Evolutionary conservation across 2,888 invertebrate species (phyloP), one percentile per base, ranked within the genome.

Genomic region (Caenorhabditis angaria): DNA sequence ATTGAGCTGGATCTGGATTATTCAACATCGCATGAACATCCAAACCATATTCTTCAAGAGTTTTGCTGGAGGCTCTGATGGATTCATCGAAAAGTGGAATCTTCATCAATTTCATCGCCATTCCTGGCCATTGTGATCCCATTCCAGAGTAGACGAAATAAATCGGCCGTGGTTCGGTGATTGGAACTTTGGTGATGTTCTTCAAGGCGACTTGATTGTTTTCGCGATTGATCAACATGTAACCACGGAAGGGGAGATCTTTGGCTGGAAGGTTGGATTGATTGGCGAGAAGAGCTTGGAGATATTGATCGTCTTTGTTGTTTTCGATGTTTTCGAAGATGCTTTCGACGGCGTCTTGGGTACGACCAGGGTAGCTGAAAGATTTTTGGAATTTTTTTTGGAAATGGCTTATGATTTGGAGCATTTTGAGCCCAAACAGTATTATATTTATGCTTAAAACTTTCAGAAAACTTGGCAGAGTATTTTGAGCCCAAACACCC

Each of bases 101-200:
- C 74, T 59, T 51, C 92, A 97, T 92, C 80, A 99, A 90, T 69
- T 92, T 91, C 87, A 92, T 92, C 18, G 92, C 96, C 97, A 97
- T 97, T 84, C 94, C 94, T 57, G 93, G 91, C 97, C 97, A 97
- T 89, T 97, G 97, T 51, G 94, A 93, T 18, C 97, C 97, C 97
- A 99, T 97, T 70, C 99, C 99, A 55, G 95, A 93, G 90, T 95
- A 97, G 76, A 97, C 91, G 89, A 92, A 97, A 94, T 96, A 97
- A 64, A 97, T 89, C 0, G 96, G 88, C 53, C 88, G 78, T 27
- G 78, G 75, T 58, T 86, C 86, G 25, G 85, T 86, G 72, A 86
- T 83, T 48, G 83, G 71, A 27, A 76, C 72, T 71, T 85, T 87
- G 65, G 84, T 79, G 59, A 87, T 75, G 54, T 83, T 83, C 56